Evolutionary conservation across 92 coral and sea anemone genomes (phyloP), one percentile per base, ranked within the genome.

Genomic region (Ricordea florida): DNA sequence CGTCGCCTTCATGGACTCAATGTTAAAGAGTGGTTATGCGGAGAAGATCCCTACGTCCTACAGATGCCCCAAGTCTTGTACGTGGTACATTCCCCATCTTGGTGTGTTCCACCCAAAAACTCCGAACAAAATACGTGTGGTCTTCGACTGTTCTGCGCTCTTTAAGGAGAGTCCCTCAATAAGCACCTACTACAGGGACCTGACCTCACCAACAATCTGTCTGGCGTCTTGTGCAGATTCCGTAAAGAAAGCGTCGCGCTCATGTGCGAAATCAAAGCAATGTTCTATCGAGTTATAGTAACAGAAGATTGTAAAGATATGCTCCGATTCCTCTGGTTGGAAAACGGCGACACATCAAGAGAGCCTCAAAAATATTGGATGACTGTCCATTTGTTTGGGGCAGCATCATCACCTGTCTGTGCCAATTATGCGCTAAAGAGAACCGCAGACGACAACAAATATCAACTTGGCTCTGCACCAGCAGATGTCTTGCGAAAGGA

Each of bases 101-200:
- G 31, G 57, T 21, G 57, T 49, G 6, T 49, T 49, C 57, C 57
- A 49, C 57, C 57, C 57, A 6, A 49, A 49, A 16, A 49, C 23
- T 29, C 57, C 53, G 23, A 49, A 21, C 29, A 49, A 21, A 16
- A 21, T 49, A 9, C 27, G 57, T 3, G 57, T 49, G 57, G 57
- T 46, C 1, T 52, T 52, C 13, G 36, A 52, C 36, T 52, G 60
- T 16, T 25, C 35, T 0, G 60, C 60, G 0, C 13, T 25, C 13
- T 52, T 25, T 52, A 52, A 20, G 60, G 35, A 25, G 35, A 52
- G 60, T 52, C 60, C 18, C 36, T 52, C 13, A 52, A 52, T 16
- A 25, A 52, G 60, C 60, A 52, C 16, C 60, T 52, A 22, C 60
- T 25, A 3, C 60, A 52, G 13, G 60, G 60, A 25, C 60, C 60